phyloP scores from a whole-genome alignment of 2,888 invertebrate genomes.

The Cerastis rubricosa region DNA sequence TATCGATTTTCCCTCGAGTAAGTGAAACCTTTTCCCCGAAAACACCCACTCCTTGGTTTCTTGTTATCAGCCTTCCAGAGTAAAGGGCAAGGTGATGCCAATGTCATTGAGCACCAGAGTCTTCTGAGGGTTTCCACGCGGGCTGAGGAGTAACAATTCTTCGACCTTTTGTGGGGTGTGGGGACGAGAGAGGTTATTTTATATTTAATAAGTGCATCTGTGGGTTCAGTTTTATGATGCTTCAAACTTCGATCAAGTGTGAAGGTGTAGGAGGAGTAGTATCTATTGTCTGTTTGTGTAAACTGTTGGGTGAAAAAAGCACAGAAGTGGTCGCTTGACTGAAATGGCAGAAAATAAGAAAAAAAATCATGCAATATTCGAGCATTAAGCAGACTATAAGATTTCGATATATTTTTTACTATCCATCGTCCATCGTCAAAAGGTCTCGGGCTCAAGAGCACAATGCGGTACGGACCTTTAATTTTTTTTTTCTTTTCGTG shows the following conservation, averaged over 20 bases:
- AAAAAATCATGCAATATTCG: not conserved
- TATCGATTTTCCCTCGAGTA: constrained; percentile 31
- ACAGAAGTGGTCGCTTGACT: not conserved
- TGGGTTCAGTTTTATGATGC: not conserved
- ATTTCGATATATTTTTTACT: not conserved
- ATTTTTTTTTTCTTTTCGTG: too few species aligned
- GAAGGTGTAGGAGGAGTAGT: not conserved
- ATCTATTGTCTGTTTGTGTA: not conserved
- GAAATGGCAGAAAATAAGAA: not conserved
- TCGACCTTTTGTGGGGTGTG: constrained; percentile 20
- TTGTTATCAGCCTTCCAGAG: constrained; percentile 21
- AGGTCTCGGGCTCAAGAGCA: not conserved
- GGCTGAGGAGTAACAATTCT: constrained; percentile 10
- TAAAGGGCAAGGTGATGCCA: constrained; percentile 34
- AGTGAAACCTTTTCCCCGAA: constrained; percentile 28
- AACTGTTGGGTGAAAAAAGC: not conserved
- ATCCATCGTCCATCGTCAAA: not conserved
- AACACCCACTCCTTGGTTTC: constrained; percentile 27
- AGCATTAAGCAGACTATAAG: not conserved
- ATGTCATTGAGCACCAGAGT: constrained; percentile 14
- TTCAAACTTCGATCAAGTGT: not conserved
- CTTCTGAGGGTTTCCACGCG: constrained; percentile 21
- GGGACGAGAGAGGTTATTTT: not conserved
- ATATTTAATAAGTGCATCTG: not conserved
- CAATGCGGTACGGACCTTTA: not conserved